phyloP scores from a whole-genome alignment of 1,140 invertebrate species.

The Tetranychus urticae region DNA sequence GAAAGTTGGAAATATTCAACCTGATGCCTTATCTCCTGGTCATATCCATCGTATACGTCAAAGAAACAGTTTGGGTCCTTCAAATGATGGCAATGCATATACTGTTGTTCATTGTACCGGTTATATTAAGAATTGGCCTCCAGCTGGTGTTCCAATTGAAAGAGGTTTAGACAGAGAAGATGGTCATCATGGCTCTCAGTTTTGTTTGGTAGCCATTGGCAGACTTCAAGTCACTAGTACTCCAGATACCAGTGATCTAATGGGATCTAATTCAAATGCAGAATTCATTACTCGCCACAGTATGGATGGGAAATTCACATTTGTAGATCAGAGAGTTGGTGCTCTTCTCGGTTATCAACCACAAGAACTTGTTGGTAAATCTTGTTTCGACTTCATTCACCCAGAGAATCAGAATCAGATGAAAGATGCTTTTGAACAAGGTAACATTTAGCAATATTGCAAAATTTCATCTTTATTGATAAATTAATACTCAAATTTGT shows the following conservation, averaged over 20 bases:
- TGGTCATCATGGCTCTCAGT: conserved; percentile 41
- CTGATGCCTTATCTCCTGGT: conserved; percentile 48
- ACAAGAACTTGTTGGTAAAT: conserved; percentile 75
- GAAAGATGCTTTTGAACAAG: conserved; percentile 93
- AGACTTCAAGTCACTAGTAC: conserved; percentile 84
- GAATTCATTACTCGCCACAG: conserved; percentile 89
- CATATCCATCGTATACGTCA: conserved; percentile 62
- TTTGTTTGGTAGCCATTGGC: conserved; percentile 92
- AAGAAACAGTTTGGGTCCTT: conserved; percentile 75
- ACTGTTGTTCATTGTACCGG: conserved; percentile 97
- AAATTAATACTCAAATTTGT: not conserved
- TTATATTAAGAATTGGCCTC: conserved; percentile 98
- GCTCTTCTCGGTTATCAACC: conserved; percentile 73
- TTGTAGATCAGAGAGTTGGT: conserved; percentile 79
- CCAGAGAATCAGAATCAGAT: conserved; percentile 84
- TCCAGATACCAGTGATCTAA: conserved; percentile 67
- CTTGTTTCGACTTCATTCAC: conserved; percentile 88
- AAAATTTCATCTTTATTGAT: too few species aligned
- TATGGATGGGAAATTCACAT: conserved; percentile 89
- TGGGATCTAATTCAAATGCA: conserved; percentile 51
- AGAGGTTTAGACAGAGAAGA: conserved; percentile 47
- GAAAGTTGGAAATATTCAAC: conserved; percentile 67
- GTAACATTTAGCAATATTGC: conserved; percentile 22
- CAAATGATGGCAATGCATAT: conserved; percentile 75
- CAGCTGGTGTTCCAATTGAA: conserved; percentile 57